Evolutionary conservation across 2,888 invertebrate genomes (phyloP).

Genomic region (Laothoe populi): DNA sequence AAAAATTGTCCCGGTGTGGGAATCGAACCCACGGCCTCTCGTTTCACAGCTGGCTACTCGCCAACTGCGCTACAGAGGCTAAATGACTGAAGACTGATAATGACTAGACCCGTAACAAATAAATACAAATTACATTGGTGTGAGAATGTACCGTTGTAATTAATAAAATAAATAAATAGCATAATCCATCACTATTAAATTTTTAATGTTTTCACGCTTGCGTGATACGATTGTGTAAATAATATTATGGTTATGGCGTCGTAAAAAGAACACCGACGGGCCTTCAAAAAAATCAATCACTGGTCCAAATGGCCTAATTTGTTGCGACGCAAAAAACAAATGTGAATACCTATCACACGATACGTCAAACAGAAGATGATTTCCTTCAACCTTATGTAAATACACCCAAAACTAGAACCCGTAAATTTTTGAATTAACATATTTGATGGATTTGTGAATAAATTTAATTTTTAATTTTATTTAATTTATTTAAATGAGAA

Average conservation of each 20-base stretch:
- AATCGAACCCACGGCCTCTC: no score
- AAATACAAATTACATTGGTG: no score
- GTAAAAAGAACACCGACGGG: neutral
- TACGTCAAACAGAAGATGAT: neutral
- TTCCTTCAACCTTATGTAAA: constrained; percentile 10
- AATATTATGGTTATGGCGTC: neutral
- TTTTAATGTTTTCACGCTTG: no score
- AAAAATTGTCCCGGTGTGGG: no score
- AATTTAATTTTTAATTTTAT: neutral
- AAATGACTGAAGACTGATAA: no score
- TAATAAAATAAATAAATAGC: no score
- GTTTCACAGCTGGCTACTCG: no score
- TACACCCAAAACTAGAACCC: neutral
- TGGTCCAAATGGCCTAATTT: neutral
- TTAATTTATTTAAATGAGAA: no score
- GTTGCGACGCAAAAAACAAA: constrained; percentile 9
- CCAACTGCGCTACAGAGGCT: no score
- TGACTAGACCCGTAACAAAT: no score
- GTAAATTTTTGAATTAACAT: constrained; percentile 3
- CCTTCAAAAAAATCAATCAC: constrained; percentile 1
- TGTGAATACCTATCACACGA: constrained; percentile 1
- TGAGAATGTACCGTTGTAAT: no score
- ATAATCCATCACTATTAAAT: no score
- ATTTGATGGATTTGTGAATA: neutral
- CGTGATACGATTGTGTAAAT: constrained; percentile 2